Conservation (phyloP, 2,113 vertebrate genomes). For the Thymallus thymallus region DNA sequence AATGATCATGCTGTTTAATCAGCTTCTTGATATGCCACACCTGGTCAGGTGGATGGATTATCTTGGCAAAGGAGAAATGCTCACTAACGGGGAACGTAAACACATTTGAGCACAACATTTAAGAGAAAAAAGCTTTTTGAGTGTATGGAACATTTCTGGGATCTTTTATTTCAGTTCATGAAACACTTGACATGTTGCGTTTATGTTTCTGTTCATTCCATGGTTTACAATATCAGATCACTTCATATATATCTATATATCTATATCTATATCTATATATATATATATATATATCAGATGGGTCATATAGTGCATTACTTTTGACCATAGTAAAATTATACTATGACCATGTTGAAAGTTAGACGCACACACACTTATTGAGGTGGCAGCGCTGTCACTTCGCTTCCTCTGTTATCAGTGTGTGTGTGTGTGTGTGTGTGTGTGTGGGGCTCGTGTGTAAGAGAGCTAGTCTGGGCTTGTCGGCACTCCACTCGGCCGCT, state of each 20-base stretch:
- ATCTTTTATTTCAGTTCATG: too few species aligned
- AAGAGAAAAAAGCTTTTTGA: too few species aligned
- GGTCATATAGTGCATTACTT: background rate
- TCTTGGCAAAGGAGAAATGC: too few species aligned
- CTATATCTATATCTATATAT: background rate
- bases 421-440: background rate
- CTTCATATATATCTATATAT: background rate
- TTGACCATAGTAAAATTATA: background rate
- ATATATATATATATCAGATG: background rate
- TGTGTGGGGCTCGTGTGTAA: background rate
- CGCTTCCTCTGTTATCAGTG: background rate
- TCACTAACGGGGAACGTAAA: too few species aligned
- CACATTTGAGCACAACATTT: too few species aligned
- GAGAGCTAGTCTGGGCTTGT: constrained; percentile 12
- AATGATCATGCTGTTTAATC: too few species aligned
- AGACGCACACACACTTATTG: background rate
- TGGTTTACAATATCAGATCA: too few species aligned
- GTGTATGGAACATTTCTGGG: too few species aligned
- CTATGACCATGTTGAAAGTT: background rate
- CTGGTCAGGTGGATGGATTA: too few species aligned
- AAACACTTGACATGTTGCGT: too few species aligned
- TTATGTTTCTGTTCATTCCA: too few species aligned
- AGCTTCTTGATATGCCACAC: too few species aligned
- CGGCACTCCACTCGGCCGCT: background rate
- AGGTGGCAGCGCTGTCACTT: background rate